Percentiles rank a stretch among this genome's conserved stretches.
Evolutionary conservation across 30 jellyfish, hydroid and myxozoan genomes (phyloP).

Genomic region (Morbakka virulenta): DNA sequence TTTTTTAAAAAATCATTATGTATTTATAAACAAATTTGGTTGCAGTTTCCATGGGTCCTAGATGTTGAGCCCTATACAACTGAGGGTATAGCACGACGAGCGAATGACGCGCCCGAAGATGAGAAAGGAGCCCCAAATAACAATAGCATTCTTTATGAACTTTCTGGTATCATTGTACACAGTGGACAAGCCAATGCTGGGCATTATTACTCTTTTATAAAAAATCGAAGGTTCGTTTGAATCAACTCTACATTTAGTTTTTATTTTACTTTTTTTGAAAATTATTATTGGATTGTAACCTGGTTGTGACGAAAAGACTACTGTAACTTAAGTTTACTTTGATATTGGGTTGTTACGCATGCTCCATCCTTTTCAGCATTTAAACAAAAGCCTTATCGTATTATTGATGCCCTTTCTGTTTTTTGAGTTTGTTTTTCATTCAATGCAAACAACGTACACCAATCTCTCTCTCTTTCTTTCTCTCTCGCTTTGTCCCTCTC

Average conservation of each 20-base stretch:
- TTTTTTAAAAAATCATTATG: too few relatives aligned
- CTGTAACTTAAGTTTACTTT: too few relatives aligned
- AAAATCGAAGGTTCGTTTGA: slow-evolving; percentile 85
- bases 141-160: slow-evolving; percentile 64
- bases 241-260: slow-evolving; percentile 1
- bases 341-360: too few relatives aligned
- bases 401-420: too few relatives aligned
- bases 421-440: too few relatives aligned
- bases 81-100: slow-evolving; percentile 72
- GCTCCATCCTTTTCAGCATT: too few relatives aligned
- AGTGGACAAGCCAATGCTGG: slow-evolving; percentile 99
- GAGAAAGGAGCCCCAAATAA: slow-evolving; percentile 56
- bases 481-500: too few relatives aligned
- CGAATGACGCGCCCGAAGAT: slow-evolving; percentile 38
- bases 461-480: too few relatives aligned
- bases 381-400: too few relatives aligned
- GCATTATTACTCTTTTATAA: slow-evolving; percentile 88
- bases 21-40: too few relatives aligned
- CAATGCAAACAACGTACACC: too few relatives aligned
- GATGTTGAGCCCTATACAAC: slow-evolving; percentile 94
- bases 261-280: neutral
- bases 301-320: neutral
- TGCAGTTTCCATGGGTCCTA: slow-evolving; percentile 90
- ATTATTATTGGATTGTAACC: neutral
- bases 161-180: slow-evolving; percentile 96